A percentile compares a stretch with the other conserved stretches of the same genome.
These are phyloP conservation scores for Hemiscyllium ocellatum DNA, from an alignment of 2,113 vertebrate species.

Conservation along the genomic window DNA sequence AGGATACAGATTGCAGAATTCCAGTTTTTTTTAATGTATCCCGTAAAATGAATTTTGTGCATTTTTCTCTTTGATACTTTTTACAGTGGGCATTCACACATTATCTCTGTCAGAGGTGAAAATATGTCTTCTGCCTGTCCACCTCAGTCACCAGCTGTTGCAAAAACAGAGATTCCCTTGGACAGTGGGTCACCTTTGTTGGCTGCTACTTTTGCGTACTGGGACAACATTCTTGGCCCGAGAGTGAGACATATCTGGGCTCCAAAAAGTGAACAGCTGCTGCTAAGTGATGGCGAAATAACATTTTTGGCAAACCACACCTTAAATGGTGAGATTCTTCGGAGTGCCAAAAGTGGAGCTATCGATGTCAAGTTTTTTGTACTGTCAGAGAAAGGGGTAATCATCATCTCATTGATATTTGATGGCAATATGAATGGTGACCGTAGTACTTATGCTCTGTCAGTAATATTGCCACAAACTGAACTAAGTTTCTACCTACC, in stretches of 20 bases:
- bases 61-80: not conserved
- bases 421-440: constrained; percentile 95
- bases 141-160: constrained; percentile 90
- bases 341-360: constrained; percentile 87
- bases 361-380: constrained; percentile 98
- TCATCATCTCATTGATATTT: constrained; percentile 93
- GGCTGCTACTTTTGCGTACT: constrained; percentile 95
- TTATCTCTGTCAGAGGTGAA: not conserved
- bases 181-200: constrained; percentile 84
- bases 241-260: constrained; percentile 92
- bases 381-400: constrained; percentile 89
- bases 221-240: constrained; percentile 97
- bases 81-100: not conserved
- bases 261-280: constrained; percentile 73
- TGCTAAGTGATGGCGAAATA: constrained; percentile 87
- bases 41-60: not conserved
- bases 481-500: constrained; percentile 90
- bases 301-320: constrained; percentile 96
- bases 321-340: constrained; percentile 91
- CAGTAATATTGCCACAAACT: constrained; percentile 85
- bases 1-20: not conserved
- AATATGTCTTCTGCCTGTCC: constrained; percentile 82
- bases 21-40: not conserved
- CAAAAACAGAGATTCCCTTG: constrained; percentile 81
- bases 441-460: constrained; percentile 90